Base-by-base conservation (phyloP, 2,888 invertebrate genomes). In the Sialis fuliginosa region DNA sequence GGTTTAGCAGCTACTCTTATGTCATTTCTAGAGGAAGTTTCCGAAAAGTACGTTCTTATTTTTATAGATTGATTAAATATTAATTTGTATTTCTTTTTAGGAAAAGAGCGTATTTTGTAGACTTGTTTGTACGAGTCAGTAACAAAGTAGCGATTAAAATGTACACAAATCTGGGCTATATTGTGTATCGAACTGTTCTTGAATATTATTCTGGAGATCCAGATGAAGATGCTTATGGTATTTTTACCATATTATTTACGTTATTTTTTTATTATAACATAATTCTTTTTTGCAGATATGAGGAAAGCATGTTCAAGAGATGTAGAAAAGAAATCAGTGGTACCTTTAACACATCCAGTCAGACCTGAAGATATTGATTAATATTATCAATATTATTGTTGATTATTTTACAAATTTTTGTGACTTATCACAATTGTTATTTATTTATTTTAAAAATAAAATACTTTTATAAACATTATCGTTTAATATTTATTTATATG, bases 171-270 rank as follows among this genome's bases (percentile, higher is more conserved):
- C 70, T 97, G 48, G 97, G 96, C 22, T 98, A 99, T 61, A 91
- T 90, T 54, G 88, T 97, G 1, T 98, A 97, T 64, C 72, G 98
- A 49, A 88, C 90, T 40, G 96, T 98, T 42, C 68, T 98, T 55
- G 96, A 96, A 64, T 98, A 99, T 71, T 98, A 99, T 64, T 93
- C 93, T 9, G 95, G 93, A 12, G 92, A 95, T 66, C 87, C 89
- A 22, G 96, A 97, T 66, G 98, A 98, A 76, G 91, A 99, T 74
- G 98, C 97, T 48, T 98, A 85, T 72, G 98, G 95, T 93, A 69
- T 65, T 58, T 52, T 44, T 39, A 37, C 6, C 4, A 35, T 3
- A 9, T 35, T 35, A 3, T 35, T 9, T 10, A 37, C 4, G 6
- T n/a, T 7, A 10, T 12, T 9, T 10, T 13, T 12, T 13, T 35